Base-by-base conservation (phyloP, 1,140 invertebrate genomes). In the Hermetia illucens region DNA sequence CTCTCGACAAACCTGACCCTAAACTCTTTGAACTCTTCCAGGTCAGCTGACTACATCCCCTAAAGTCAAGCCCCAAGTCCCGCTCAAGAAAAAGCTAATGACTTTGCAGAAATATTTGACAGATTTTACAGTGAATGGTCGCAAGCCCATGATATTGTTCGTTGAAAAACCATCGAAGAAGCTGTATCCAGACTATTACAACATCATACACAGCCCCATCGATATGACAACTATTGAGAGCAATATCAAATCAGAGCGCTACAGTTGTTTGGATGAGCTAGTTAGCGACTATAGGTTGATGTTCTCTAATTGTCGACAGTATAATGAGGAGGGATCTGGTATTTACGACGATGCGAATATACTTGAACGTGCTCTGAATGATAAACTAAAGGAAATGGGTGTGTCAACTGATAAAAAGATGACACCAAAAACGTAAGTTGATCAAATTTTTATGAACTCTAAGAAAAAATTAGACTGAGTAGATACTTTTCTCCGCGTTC, bases 101-200 rank as follows among this genome's bases (percentile, higher is more conserved):
- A 67, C 69, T 31, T 65, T 88, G 22, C 77, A 80, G 30, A 82
- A 81, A 49, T 81, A 78, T 46, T 63, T 86, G 16, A 68, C 83
- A 22, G 83, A 86, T 54, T 82, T 77, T 57, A 72, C 81, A 9
- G 71, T 68, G 0, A 82, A 86, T 52, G 87, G 84, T 5, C 67
- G 92, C 20, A 76, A 84, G 41, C 79, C 90, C 1, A 88, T 94
- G 64, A 64, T 88, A 27, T 75, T 88, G 47, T 98, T 98, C 55
- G 86, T 97, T 82, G 88, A 93, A 58, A 89, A 95, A 55, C 94
- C 94, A 3, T 92, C 86, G 1, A 90, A 88, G 52, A 93, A 94
- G 58, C 65, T 91, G 15, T 97, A 96, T 63, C 88, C 92, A 0
- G 91, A 94, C 57, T 96, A 96, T 62, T 96, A 95, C 63, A 79